Evolutionary conservation across 2,797 vertebrate genomes (phyloP), one percentile per base, ranked within the genome.

Genomic region (Distichodus sexfasciatus): DNA sequence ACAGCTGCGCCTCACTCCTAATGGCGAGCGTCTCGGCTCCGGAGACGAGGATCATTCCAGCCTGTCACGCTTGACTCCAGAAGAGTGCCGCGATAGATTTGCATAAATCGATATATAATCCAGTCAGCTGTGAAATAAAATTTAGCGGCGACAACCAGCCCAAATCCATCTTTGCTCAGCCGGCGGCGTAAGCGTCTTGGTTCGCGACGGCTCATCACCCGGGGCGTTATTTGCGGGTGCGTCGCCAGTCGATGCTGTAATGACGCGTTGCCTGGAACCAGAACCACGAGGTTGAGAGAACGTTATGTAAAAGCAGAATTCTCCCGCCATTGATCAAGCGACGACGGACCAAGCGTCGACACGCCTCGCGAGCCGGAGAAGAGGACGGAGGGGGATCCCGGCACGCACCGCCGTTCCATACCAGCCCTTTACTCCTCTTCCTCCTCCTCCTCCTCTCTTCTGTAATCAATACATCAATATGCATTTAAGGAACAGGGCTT

Each of bases 391-490:
- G n/a, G n/a, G n/a, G n/a, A n/a, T n/a, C n/a, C n/a, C n/a, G n/a
- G n/a, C n/a, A n/a, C n/a, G n/a, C n/a, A n/a, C n/a, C n/a, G n/a
- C n/a, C n/a, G n/a, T n/a, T n/a, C n/a, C n/a, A n/a, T n/a, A n/a
- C n/a, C n/a, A n/a, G n/a, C n/a, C n/a, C n/a, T n/a, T n/a, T n/a
- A n/a, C n/a, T n/a, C n/a, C n/a, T n/a, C n/a, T n/a, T n/a, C n/a
- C n/a, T n/a, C 87, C 88, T 87, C 87, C 86, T 87, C 88, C 85
- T 88, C 87, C 87, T 88, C 81, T 84, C 83, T 82, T 83, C 70
- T 74, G 77, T 89, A 85, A 91, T 92, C 89, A 92, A 92, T 92
- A 91, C 72, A 90, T 90, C 90, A 88, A 91, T 91, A 91, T 85
- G 89, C 86, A 87, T 89, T 89, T 91, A 90, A 89, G 87, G 87